phyloP scores from a whole-genome alignment of 2,113 vertebrate genomes.

The Corythornis madagascariensis region DNA sequence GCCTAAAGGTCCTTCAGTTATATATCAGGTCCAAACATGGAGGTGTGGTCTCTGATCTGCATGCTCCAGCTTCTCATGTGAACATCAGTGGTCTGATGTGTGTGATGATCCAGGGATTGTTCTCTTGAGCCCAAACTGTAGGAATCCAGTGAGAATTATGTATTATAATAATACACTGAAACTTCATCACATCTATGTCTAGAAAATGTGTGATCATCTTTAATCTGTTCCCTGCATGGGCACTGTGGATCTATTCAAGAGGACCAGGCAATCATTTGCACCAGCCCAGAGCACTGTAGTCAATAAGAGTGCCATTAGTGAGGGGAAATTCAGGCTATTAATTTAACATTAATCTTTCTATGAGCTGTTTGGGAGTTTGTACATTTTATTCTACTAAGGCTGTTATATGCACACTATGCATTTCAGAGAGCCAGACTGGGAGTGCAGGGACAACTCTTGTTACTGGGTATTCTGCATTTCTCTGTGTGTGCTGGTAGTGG shows the following conservation, averaged over 20 bases:
- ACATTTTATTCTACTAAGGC: not conserved
- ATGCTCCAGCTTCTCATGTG: not conserved
- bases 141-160: not conserved
- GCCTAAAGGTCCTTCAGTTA: not conserved
- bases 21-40: not conserved
- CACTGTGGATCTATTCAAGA: not conserved
- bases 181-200: not conserved
- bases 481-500: not conserved
- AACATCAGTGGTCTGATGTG: not conserved
- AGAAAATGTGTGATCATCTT: not conserved
- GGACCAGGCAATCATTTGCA: not conserved
- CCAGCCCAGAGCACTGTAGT: rapidly evolving
- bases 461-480: not conserved
- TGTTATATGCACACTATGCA: not conserved
- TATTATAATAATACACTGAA: not conserved
- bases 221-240: not conserved
- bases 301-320: not conserved
- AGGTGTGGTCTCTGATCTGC: not conserved
- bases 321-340: not conserved
- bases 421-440: not conserved
- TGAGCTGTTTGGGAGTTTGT: not conserved
- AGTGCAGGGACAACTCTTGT: not conserved
- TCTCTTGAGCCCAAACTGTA: not conserved
- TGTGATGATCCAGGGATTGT: not conserved
- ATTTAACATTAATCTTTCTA: not conserved